A percentile compares a stretch with the other conserved stretches of the same genome.
Conservation (phyloP, 1,140 invertebrate species). For the Macrocentrus cingulum region DNA sequence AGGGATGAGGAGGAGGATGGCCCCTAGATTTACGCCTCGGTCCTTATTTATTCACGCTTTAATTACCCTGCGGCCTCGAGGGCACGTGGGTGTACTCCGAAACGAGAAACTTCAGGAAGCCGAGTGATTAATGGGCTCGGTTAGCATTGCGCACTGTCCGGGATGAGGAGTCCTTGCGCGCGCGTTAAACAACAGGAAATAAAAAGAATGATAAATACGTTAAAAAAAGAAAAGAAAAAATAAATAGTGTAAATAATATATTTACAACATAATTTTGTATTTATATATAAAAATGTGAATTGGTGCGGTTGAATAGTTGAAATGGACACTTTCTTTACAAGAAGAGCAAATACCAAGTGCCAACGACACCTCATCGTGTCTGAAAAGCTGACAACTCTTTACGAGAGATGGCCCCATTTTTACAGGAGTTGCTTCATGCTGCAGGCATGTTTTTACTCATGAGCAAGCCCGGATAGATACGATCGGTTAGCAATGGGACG, state of each 20-base stretch:
- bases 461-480: constrained; percentile 18
- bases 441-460: constrained; percentile 11
- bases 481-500: constrained; percentile 22
- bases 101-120: constrained; percentile 51
- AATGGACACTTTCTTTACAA: too few relatives aligned
- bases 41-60: constrained; percentile 57
- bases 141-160: constrained; percentile 41
- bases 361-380: constrained; percentile 2
- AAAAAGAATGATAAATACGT: constrained; percentile 10
- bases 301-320: too few relatives aligned
- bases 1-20: constrained; percentile 22
- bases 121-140: constrained; percentile 52
- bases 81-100: constrained; percentile 46
- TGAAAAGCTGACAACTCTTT: constrained; percentile 15
- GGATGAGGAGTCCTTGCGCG: constrained; percentile 14
- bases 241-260: constrained; percentile 4
- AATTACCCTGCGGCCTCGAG: constrained; percentile 46
- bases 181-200: constrained; percentile 2
- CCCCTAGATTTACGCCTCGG: constrained; percentile 49
- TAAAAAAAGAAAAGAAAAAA: not conserved
- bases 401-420: constrained; percentile 4
- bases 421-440: constrained; percentile 3
- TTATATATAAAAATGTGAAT: too few relatives aligned
- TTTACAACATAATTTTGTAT: too few relatives aligned
- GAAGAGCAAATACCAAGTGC: constrained; percentile 7